Evolutionary conservation across 2,888 invertebrate genomes (phyloP), one percentile per base, ranked within the genome.

Genomic region (Limnephilus rhombicus): DNA sequence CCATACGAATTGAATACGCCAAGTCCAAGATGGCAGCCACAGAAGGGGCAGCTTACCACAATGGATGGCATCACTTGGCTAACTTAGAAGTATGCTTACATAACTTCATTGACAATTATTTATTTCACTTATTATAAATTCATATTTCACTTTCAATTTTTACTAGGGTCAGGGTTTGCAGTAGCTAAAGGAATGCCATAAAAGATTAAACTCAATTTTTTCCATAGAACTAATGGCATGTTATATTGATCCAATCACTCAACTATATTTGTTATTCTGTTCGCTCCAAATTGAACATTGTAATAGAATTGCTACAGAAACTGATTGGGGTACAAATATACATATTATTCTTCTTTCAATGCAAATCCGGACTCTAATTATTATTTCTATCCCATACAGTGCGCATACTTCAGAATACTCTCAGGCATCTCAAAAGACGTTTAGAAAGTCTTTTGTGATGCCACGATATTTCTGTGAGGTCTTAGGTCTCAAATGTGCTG

Each of bases 1-100:
- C 99, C 95, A 99, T 99, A 96, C 98, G 99, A 96, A 99, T 99
- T 96, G 99, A 99, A 97, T 99, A 98, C 97, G 99, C 99, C 96
- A 98, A 99, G 97, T 99, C 98, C 96, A 99, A 99, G 97, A 99
- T 99, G 99, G 98, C 99, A 95, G 98, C 98, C 96, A 96, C 97
- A 95, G 97, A 96, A 96, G 96, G 96, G 96, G 95, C 95, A 94
- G 92, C 93, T 91, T 93, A 92, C 92, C 96, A 96, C 96, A 96
- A 96, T 96, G 96, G 96, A 95, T 96, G 96, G 96, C 96, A 93
- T 89, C 92, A 93, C 93, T 92, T 93, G 93, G 93, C 93, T 91
- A 93, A 92, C 92, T 87, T 93, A 92, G 93, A 93, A 93, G 93
- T 93, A 93, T 93, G 93, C 92, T 88, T 85, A 87, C 88, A 89